Evolutionary conservation across 1,140 invertebrate species (phyloP).

Genomic region (Hirudo medicinalis): DNA sequence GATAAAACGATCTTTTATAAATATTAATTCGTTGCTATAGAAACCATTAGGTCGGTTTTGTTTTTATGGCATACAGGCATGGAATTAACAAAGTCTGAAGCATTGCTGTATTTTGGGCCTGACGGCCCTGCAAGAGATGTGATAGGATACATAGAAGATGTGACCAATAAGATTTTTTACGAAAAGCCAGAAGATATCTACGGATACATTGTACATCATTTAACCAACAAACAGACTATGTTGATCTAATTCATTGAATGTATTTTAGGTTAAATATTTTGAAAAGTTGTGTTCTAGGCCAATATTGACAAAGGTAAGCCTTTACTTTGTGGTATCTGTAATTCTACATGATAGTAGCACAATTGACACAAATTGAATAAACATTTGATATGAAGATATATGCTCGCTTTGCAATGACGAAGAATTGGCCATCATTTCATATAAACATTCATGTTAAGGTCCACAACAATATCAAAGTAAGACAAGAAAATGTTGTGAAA

Average conservation of each 20-base stretch:
- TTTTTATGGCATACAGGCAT: too few species aligned
- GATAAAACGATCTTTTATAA: too few species aligned
- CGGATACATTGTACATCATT: not conserved
- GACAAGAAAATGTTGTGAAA: too few species aligned
- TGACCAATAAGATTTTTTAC: not conserved
- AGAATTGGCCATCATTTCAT: not conserved
- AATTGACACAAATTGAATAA: not conserved
- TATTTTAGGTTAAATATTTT: not conserved
- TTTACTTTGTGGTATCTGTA: not conserved
- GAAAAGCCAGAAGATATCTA: slow-evolving; percentile 1
- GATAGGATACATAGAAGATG: not conserved
- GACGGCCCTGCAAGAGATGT: not conserved
- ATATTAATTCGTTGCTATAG: too few species aligned
- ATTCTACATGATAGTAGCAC: not conserved
- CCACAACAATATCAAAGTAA: slow-evolving; percentile 3
- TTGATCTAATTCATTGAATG: not conserved
- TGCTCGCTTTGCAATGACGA: not conserved
- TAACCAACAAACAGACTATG: not conserved
- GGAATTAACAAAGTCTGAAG: not conserved
- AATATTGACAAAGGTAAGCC: not conserved
- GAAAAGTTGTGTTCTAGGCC: not conserved
- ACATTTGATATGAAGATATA: not conserved
- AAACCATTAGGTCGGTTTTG: too few species aligned
- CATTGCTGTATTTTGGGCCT: slow-evolving; percentile 1
- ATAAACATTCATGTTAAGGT: slow-evolving; percentile 3